Conservation (phyloP, 2,888 invertebrate species). For the Volucella zonaria region DNA sequence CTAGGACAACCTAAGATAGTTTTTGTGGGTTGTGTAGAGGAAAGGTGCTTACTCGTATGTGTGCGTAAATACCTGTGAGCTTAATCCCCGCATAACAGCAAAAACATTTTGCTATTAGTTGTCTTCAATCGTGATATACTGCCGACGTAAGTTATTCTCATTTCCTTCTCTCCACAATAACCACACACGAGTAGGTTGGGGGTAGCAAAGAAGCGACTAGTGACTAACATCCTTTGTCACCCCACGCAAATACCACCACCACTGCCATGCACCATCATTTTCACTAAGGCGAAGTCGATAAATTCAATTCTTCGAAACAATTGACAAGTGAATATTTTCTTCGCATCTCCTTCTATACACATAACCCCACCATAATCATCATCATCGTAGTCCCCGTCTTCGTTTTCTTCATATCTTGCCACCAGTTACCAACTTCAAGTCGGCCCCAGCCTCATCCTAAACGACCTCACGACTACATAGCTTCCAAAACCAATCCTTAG, state of each 20-base stretch:
- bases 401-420: no score
- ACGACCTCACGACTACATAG: not conserved
- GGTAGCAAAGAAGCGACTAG: constrained; percentile 30
- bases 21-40: no score
- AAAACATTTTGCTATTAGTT: constrained; percentile 72
- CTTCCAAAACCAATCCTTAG: constrained; percentile 37
- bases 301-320: constrained; percentile 72
- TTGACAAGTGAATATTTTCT: constrained; percentile 72
- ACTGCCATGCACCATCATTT: constrained; percentile 4
- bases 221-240: constrained; percentile 46
- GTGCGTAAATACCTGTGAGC: constrained; percentile 15
- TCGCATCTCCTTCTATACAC: not conserved
- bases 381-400: constrained; percentile 48
- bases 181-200: constrained; percentile 21
- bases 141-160: constrained; percentile 71
- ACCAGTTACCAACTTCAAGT: not conserved
- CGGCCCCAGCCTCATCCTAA: not conserved
- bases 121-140: constrained; percentile 72
- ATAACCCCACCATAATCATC: constrained; percentile 57
- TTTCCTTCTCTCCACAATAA: constrained; percentile 24
- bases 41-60: not conserved
- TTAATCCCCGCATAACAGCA: constrained; percentile 34
- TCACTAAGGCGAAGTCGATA: constrained; percentile 61
- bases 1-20: not conserved
- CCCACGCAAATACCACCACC: constrained; percentile 26